A percentile compares a stretch with the other conserved stretches of the same genome.
Evolutionary conservation across 1,140 invertebrate species (phyloP).

Genomic region (Drosophila chauvacae): DNA sequence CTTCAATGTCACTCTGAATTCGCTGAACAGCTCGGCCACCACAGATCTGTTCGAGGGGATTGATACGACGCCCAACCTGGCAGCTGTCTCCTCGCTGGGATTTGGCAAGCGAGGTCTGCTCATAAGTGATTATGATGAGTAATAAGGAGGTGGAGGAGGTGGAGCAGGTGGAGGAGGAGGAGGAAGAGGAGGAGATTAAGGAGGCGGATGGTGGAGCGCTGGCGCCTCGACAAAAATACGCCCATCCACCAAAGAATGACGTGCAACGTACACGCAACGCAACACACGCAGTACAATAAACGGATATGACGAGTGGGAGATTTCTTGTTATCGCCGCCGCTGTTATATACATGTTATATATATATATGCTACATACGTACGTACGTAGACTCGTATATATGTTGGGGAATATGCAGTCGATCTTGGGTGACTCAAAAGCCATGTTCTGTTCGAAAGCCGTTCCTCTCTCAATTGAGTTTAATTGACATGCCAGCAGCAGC

Average conservation of each 20-base stretch:
- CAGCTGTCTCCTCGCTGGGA: constrained; percentile 62
- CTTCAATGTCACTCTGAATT: constrained; percentile 74
- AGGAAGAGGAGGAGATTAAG: too few species aligned
- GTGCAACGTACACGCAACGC: constrained; percentile 46
- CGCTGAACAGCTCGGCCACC: constrained; percentile 70
- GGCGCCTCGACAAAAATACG: constrained; percentile 33
- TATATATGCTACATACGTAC: background rate
- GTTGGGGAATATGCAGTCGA: constrained; percentile 26
- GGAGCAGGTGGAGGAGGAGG: background rate
- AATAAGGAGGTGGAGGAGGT: constrained; percentile 6
- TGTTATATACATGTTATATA: constrained; percentile 40
- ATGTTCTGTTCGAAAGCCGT: constrained; percentile 30
- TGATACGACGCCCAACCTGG: constrained; percentile 57
- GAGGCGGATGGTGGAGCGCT: constrained; percentile 41
- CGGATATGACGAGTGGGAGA: constrained; percentile 43
- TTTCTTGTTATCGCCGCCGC: constrained; percentile 47
- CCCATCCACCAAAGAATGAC: constrained; percentile 56
- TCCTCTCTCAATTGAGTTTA: constrained; percentile 37
- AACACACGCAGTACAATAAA: constrained; percentile 51
- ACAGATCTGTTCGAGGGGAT: constrained; percentile 74
- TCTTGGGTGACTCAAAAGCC: constrained; percentile 39
- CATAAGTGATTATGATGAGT: constrained; percentile 74
- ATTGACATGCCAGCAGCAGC: constrained; percentile 14
- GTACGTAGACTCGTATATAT: background rate
- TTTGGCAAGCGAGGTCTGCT: constrained; percentile 80